These are phyloP conservation scores for Heliothis subflexa DNA, from an alignment of 1,140 invertebrate genomes.

Conservation along the genomic window DNA sequence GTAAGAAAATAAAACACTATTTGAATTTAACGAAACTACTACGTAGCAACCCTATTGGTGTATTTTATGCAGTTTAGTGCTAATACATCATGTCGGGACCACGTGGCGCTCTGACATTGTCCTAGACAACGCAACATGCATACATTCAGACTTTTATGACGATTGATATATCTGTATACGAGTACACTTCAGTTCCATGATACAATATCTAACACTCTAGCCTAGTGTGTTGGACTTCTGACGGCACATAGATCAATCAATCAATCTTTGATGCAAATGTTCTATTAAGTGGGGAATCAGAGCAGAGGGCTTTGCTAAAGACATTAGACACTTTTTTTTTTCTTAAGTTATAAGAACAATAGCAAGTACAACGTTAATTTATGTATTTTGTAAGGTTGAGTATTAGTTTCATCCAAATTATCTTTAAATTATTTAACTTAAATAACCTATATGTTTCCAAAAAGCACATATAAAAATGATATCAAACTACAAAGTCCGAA, in stretches of 20 bases:
- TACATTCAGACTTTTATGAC: slow-evolving; percentile 25
- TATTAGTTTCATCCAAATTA: not conserved
- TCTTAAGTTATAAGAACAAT: too few species aligned
- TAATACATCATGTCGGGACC: slow-evolving; percentile 16
- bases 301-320: not conserved
- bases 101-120: slow-evolving; percentile 5
- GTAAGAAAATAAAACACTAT: not conserved
- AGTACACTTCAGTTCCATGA: too few species aligned
- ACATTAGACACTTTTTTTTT: not conserved
- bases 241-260: too few species aligned
- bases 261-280: too few species aligned
- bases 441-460: too few species aligned
- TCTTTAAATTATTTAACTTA: too few species aligned
- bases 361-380: too few species aligned
- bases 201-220: too few species aligned
- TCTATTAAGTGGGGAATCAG: too few species aligned
- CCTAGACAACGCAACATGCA: slow-evolving; percentile 5
- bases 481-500: not conserved
- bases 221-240: too few species aligned
- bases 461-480: too few species aligned
- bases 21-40: not conserved
- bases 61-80: slow-evolving; percentile 19
- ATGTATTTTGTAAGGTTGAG: not conserved
- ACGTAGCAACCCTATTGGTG: slow-evolving; percentile 1
- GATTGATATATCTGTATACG: slow-evolving; percentile 6